Base-by-base conservation (phyloP, 2,888 invertebrate species). In the Cerceris ruficornis region DNA sequence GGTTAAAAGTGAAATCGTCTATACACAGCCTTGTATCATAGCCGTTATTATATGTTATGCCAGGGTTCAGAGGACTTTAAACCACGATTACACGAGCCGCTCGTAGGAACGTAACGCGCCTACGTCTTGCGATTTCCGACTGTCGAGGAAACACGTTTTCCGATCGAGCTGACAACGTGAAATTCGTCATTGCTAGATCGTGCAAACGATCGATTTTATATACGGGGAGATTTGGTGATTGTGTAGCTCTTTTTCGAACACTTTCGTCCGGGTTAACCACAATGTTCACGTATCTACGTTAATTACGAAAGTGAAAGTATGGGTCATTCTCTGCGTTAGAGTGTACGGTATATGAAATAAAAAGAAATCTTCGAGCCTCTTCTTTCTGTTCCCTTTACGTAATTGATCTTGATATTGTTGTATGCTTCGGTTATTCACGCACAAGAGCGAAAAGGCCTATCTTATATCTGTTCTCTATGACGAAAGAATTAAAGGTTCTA, bases 291-390 rank as follows among this genome's bases (percentile, higher is more conserved):
- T 77, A 81, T 75, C 71, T 73, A 78, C 78, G 77, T 83, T 85
- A 85, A 85, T 85, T 78, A 83, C 86, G 81, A 88, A 88, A 88
- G 88, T 88, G 88, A 88, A 88, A 88, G 88, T 88, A 83, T 76
- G 81, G 84, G 81, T 86, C 84, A 85, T 81, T 84, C 82, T 75
- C 72, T 74, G 80, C 71, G 83, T 66, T 57, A 65, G 46, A 72
- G 28, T 39, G 42, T 64, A 62, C 14, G 2, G 46, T 57, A 52
- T 75, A 79, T 70, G 80, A 80, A 83, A 72, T 81, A 76, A 82
- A 85, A 85, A 85, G 83, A 85, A 85, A 82, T 84, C 85, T 69
- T 49, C 54, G 57, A 8, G 65, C 69, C 65, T 85, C 81, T 74
- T 78, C 76, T 82, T 72, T 77, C 72, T 72, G 71, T 72, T 61